Evolutionary conservation across 2,113 vertebrate species (phyloP).

Genomic region (Martes martes): DNA sequence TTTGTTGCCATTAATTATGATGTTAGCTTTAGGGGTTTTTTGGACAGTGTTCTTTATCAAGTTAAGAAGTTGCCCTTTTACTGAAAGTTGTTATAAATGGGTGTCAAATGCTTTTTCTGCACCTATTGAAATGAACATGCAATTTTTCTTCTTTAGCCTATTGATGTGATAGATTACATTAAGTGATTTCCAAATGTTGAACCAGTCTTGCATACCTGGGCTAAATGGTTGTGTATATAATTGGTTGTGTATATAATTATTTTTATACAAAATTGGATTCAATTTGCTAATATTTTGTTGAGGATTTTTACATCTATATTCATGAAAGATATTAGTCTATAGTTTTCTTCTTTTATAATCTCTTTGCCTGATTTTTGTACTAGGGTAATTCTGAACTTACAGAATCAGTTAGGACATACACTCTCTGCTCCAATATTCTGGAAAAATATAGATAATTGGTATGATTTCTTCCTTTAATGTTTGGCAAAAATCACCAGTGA

Average conservation of each 20-base stretch:
- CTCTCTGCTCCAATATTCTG: neutral
- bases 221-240: too few species aligned
- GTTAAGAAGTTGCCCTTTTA: neutral
- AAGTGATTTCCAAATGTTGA: too few species aligned
- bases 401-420: neutral
- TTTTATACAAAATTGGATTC: too few species aligned
- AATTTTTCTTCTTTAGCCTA: too few species aligned
- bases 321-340: neutral
- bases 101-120: neutral
- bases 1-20: neutral
- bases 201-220: too few species aligned
- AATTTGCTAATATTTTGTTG: too few species aligned
- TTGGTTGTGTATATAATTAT: too few species aligned
- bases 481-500: neutral
- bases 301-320: too few species aligned
- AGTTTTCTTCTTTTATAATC: neutral
- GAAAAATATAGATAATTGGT: neutral
- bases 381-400: neutral
- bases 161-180: too few species aligned
- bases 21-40: neutral
- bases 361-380: neutral
- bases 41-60: neutral
- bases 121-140: too few species aligned
- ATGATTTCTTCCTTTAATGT: neutral
- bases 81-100: neutral